phyloP scores from a whole-genome alignment of 2,797 vertebrate species.

The Decapterus maruadsi region DNA sequence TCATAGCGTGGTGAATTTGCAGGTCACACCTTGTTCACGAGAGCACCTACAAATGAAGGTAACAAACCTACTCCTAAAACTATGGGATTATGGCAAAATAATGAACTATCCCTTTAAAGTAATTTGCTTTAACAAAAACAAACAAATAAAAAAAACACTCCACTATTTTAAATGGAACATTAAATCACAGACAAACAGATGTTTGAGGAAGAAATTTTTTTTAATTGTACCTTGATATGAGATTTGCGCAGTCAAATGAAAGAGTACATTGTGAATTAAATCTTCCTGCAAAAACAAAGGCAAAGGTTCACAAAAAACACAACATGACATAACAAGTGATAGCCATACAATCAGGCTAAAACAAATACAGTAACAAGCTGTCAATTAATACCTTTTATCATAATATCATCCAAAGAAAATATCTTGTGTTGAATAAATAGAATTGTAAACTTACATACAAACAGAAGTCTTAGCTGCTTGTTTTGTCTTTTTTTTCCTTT shows the following conservation, averaged over 20 bases:
- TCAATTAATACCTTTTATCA: neutral
- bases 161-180: neutral
- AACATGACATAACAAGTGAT: slow-evolving; percentile 7
- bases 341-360: slow-evolving; percentile 22
- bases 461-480: slow-evolving; percentile 13
- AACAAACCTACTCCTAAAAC: no score
- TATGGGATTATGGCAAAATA: no score
- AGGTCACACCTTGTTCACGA: no score
- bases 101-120: neutral
- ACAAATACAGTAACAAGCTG: slow-evolving; percentile 35
- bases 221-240: slow-evolving; percentile 35
- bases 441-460: slow-evolving; percentile 36
- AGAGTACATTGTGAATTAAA: slow-evolving; percentile 26
- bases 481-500: neutral
- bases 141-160: no score
- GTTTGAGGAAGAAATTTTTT: slow-evolving; percentile 40
- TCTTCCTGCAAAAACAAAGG: slow-evolving; percentile 12
- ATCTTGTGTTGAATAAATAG: slow-evolving; percentile 16
- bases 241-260: slow-evolving; percentile 49
- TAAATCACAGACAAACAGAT: neutral
- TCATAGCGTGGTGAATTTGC: no score
- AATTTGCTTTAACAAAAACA: neutral
- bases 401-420: slow-evolving; percentile 45
- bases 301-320: slow-evolving; percentile 26
- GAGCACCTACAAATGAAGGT: no score